Evolutionary conservation across 2,888 invertebrate genomes (phyloP).

Genomic region (Papilio elwesi): DNA sequence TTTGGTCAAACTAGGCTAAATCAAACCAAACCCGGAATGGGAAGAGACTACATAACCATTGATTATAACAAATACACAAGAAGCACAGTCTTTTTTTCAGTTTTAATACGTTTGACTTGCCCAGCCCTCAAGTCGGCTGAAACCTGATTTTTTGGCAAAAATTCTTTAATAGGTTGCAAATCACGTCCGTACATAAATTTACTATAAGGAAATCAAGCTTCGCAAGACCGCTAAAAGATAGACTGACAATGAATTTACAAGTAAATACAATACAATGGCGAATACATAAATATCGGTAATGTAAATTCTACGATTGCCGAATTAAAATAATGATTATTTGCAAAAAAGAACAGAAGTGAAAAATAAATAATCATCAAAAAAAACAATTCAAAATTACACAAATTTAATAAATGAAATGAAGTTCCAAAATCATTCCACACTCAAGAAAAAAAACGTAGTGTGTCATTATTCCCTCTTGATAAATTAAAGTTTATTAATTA

Average conservation of each 20-base stretch:
- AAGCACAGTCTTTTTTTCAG: no score
- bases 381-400: background rate
- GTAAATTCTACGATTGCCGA: conserved; percentile 20
- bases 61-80: no score
- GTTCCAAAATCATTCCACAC: background rate
- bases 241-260: conserved; percentile 33
- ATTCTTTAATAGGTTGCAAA: conserved; percentile 23
- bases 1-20: no score
- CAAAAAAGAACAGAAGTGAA: background rate
- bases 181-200: conserved; percentile 39
- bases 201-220: conserved; percentile 39
- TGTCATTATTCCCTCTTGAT: background rate
- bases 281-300: conserved; percentile 22
- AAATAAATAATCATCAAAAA: background rate
- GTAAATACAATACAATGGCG: conserved; percentile 22
- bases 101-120: background rate
- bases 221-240: conserved; percentile 34
- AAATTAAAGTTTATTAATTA: background rate
- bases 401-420: no score
- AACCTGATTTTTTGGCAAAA: conserved; percentile 27
- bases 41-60: no score
- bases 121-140: background rate
- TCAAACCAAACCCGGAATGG: no score
- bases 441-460: background rate
- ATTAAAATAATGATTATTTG: conserved; percentile 9